A percentile compares a stretch with the other conserved stretches of the same genome.
Conservation (phyloP, 2,113 vertebrate species). For the Grus americana region DNA sequence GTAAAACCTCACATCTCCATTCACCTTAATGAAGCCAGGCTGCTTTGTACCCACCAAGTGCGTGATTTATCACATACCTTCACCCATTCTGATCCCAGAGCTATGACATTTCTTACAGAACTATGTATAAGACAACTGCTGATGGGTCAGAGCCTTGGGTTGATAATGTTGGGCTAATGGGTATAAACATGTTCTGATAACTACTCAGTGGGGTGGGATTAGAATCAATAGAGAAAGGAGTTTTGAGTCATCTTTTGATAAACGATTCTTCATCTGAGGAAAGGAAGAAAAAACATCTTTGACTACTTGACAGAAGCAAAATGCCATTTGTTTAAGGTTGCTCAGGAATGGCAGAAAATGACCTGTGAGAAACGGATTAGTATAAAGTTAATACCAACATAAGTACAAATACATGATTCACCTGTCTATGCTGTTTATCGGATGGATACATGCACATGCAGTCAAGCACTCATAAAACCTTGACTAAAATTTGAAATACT, state of each 20-base stretch:
- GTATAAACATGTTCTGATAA: neutral
- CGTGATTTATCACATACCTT: neutral
- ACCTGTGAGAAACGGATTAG: slow-evolving; percentile 33
- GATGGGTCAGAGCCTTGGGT: neutral
- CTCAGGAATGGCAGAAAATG: neutral
- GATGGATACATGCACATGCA: neutral
- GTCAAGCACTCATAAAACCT: neutral
- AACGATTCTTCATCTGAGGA: neutral
- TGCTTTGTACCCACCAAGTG: neutral
- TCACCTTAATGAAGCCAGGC: neutral
- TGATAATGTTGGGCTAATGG: neutral
- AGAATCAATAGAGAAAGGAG: neutral
- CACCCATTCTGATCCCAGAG: neutral
- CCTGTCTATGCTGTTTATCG: neutral
- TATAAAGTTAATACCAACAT: neutral
- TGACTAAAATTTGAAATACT: neutral
- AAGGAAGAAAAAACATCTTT: neutral
- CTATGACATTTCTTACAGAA: neutral
- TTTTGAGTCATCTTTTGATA: neutral
- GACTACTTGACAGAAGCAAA: slow-evolving; percentile 9
- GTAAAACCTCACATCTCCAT: neutral
- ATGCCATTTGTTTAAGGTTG: slow-evolving; percentile 19
- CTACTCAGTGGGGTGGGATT: neutral
- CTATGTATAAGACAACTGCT: neutral
- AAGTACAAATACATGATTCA: slow-evolving; percentile 19